Percentiles rank a stretch among this genome's conserved stretches.
phyloP scores from a whole-genome alignment of 2,888 invertebrate genomes.

The Ormia ochracea region DNA sequence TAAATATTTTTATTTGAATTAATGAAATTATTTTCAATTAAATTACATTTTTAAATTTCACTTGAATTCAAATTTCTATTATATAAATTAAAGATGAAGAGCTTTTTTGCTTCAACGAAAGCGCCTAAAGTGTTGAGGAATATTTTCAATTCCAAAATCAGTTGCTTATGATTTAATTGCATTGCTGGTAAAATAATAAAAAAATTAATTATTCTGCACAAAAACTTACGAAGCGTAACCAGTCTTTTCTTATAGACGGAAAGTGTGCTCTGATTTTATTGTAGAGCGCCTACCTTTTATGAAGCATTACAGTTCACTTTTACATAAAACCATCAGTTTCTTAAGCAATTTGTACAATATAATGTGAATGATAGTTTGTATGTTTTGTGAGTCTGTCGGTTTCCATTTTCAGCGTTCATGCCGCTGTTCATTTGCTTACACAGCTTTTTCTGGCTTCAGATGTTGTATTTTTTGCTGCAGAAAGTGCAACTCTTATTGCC shows the following conservation, averaged over 20 bases:
- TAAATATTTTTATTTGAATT: no score
- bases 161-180: no score
- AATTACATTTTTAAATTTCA: no score
- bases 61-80: no score
- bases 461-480: not conserved
- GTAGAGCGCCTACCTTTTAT: conserved; percentile 50
- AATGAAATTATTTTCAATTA: no score
- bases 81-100: no score
- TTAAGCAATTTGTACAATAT: conserved; percentile 34
- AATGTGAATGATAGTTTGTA: not conserved
- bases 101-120: no score
- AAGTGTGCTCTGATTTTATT: conserved; percentile 51
- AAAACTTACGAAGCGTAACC: conserved; percentile 58
- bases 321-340: conserved; percentile 49
- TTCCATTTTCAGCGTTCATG: not conserved
- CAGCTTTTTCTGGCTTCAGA: not conserved
- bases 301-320: conserved; percentile 54
- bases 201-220: conserved; percentile 8
- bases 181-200: no score
- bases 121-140: no score
- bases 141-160: no score
- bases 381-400: not conserved
- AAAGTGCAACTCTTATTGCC: conserved; percentile 28
- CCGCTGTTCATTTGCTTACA: not conserved
- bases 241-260: conserved; percentile 13